Percentiles rank a stretch among this genome's conserved stretches.
Evolutionary conservation across 2,797 vertebrate species (phyloP).

Genomic region (Syngnathus rostellatus): DNA sequence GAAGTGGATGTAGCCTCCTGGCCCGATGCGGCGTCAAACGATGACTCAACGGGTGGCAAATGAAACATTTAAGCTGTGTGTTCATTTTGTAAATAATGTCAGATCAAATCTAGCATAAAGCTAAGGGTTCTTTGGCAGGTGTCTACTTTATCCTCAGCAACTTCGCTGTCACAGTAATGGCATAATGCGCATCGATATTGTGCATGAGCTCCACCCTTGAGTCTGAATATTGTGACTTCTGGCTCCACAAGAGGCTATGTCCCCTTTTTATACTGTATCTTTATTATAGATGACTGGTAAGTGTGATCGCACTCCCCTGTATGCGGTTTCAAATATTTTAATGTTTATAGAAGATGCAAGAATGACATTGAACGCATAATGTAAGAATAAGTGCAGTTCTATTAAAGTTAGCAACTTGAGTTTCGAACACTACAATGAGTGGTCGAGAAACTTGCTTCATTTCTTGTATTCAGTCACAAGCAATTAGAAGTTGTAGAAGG

Average conservation of each 20-base stretch:
- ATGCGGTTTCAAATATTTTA: neutral
- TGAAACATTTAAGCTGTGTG: neutral
- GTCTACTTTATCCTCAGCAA: neutral
- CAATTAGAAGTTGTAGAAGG: neutral
- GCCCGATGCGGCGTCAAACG: neutral
- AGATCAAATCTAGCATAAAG: neutral
- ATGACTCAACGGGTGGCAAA: neutral
- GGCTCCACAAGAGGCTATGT: neutral
- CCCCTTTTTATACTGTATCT: neutral
- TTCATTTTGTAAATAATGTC: neutral
- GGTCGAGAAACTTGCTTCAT: neutral
- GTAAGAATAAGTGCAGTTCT: neutral
- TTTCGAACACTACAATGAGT: neutral
- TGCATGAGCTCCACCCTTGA: neutral
- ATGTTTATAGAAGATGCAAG: neutral
- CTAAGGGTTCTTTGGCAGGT: neutral
- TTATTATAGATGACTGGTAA: neutral
- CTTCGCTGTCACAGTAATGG: neutral
- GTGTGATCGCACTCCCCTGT: neutral
- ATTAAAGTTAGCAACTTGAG: neutral
- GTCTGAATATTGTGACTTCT: neutral
- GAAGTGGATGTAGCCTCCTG: neutral
- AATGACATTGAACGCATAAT: neutral
- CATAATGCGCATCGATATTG: neutral
- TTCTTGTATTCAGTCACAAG: neutral